Percentiles rank a stretch among this genome's conserved stretches.
Conservation (phyloP, 2,113 vertebrate genomes). For the Climacteris rufus region DNA sequence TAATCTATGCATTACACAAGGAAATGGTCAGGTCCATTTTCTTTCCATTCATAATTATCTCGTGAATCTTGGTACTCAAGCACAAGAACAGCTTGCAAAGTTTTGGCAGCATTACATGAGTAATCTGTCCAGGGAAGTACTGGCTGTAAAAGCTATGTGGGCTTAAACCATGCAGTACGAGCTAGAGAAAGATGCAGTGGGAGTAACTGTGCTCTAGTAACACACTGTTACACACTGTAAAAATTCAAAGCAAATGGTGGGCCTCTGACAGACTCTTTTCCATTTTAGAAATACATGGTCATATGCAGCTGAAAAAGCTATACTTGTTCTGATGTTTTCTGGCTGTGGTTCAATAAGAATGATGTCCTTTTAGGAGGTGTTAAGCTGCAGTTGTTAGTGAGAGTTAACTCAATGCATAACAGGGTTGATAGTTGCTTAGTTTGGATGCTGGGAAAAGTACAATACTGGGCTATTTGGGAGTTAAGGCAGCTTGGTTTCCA, state of each 20-base stretch:
- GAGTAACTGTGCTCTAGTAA: conserved; percentile 20
- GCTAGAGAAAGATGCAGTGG: neutral
- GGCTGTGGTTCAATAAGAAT: neutral
- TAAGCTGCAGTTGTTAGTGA: neutral
- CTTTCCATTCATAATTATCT: neutral
- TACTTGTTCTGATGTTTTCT: neutral
- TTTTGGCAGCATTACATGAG: neutral
- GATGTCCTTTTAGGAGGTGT: neutral
- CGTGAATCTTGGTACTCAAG: neutral
- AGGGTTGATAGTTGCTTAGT: neutral
- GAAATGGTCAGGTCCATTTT: neutral
- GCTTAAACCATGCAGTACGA: neutral
- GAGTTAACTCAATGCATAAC: neutral
- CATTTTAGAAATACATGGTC: neutral
- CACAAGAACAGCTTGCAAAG: neutral
- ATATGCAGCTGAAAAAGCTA: neutral
- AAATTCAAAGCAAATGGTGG: neutral
- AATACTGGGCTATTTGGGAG: neutral
- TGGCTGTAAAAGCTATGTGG: conserved; percentile 6
- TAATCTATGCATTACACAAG: neutral
- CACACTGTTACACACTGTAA: neutral
- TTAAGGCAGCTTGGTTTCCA: neutral
- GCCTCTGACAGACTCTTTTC: conserved; percentile 10
- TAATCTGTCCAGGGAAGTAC: neutral
- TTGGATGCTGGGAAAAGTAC: neutral